These are phyloP conservation scores for Drosophila kanekoi DNA, from an alignment of 2,888 invertebrate species.

Conservation along the genomic window DNA sequence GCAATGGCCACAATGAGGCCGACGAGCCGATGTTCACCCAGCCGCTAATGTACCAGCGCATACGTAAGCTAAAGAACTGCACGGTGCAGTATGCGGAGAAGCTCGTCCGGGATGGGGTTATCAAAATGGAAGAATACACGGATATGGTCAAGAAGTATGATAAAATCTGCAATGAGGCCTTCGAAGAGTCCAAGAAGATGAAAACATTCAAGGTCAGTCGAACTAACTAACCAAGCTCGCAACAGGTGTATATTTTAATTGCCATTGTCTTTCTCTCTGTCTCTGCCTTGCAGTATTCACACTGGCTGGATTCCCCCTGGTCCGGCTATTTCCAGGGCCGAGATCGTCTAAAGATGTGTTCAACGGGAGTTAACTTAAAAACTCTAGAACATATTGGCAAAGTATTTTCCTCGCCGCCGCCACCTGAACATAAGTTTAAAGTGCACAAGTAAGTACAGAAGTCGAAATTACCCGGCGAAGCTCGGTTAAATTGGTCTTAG, in stretches of 20 bases:
- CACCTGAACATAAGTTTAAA: constrained; percentile 87
- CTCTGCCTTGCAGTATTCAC: constrained; percentile 74
- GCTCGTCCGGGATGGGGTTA: constrained; percentile 89
- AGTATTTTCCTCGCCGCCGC: constrained; percentile 87
- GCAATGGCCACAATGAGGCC: constrained; percentile 96
- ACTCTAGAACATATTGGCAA: constrained; percentile 88
- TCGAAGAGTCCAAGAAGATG: constrained; percentile 87
- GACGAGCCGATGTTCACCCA: constrained; percentile 98
- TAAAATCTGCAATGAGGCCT: constrained; percentile 87
- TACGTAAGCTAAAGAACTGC: constrained; percentile 87
- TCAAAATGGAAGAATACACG: constrained; percentile 89
- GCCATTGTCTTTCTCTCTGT: not conserved
- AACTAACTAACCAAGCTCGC: not conserved
- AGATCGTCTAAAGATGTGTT: constrained; percentile 86
- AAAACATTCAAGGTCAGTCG: constrained; percentile 86
- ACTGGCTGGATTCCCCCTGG: constrained; percentile 93
- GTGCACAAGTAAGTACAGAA: constrained; percentile 86
- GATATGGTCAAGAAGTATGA: constrained; percentile 82
- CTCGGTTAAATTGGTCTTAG: too few relatives aligned
- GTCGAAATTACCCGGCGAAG: too few relatives aligned
- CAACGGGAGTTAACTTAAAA: constrained; percentile 89
- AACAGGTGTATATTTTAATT: too few relatives aligned
- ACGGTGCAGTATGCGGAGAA: constrained; percentile 89
- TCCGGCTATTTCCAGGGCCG: constrained; percentile 87
- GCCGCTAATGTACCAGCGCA: constrained; percentile 96